Percentiles rank a stretch among this genome's conserved stretches.
phyloP scores from a whole-genome alignment of 2,888 invertebrate species.

The Gonocerus acuteangulatus region DNA sequence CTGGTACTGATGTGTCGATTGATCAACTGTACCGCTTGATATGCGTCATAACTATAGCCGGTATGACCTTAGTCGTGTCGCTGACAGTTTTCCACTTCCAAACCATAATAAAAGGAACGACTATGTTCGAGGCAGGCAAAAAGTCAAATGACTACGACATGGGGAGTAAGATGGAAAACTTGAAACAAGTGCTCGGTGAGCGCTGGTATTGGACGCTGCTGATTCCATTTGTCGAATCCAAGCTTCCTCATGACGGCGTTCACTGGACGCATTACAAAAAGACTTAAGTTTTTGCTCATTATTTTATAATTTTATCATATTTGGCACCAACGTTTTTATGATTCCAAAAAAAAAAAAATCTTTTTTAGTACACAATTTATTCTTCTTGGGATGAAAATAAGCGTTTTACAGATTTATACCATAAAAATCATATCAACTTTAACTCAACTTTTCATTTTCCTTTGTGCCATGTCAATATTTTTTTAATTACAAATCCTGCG shows the following conservation, averaged over 20 bases:
- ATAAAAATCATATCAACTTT: no score
- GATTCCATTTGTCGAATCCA: conserved; percentile 67
- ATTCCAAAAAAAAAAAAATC: no score
- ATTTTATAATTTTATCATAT: no score
- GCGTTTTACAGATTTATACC: no score
- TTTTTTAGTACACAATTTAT: no score
- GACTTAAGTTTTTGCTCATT: no score
- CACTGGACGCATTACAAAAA: no score
- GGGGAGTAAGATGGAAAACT: conserved; percentile 59
- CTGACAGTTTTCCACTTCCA: conserved; percentile 62
- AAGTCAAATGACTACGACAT: conserved; percentile 57
- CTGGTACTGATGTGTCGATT: conserved; percentile 56
- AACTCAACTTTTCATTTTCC: no score
- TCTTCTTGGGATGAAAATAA: no score
- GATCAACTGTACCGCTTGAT: conserved; percentile 63
- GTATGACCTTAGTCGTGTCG: conserved; percentile 58
- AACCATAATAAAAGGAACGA: conserved; percentile 63
- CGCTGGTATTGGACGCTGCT: conserved; percentile 74
- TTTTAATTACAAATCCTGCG: no score
- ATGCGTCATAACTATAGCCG: conserved; percentile 60
- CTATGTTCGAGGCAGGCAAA: conserved; percentile 63
- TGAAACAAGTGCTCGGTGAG: conserved; percentile 67
- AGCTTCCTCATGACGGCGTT: conserved; percentile 69
- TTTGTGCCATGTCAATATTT: no score
- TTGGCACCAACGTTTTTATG: no score